These are phyloP conservation scores for Phymorhynchus buccinoides DNA, from an alignment of 1,140 invertebrate species.

Conservation along the genomic window DNA sequence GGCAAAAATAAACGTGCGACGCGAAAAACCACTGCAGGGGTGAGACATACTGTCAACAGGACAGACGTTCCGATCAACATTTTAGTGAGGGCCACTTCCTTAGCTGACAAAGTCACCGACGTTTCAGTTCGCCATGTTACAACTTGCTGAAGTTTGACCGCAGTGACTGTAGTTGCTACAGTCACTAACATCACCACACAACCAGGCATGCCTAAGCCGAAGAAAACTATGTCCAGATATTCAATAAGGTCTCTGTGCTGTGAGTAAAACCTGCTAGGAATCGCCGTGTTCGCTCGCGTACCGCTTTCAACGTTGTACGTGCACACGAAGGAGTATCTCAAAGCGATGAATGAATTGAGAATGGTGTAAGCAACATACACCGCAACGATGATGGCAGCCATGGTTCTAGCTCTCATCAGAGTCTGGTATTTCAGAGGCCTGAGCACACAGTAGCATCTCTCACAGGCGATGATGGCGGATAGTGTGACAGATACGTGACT, in stretches of 20 bases:
- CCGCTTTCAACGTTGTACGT: background rate
- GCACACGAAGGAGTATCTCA: background rate
- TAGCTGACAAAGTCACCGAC: background rate
- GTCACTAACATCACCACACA: background rate
- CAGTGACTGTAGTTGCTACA: background rate
- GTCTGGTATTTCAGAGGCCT: too few species aligned
- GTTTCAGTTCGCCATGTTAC: background rate
- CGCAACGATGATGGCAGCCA: conserved; percentile 5
- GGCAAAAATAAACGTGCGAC: background rate
- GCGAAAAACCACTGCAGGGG: background rate
- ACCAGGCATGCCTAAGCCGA: background rate
- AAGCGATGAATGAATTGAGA: background rate
- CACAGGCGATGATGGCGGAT: too few species aligned
- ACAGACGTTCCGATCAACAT: background rate
- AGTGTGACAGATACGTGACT: background rate
- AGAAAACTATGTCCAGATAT: background rate
- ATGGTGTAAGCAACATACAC: background rate
- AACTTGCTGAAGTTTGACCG: background rate
- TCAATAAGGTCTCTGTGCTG: background rate
- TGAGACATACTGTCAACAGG: background rate
- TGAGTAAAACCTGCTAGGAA: background rate
- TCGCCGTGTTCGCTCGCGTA: too few species aligned
- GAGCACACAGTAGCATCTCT: too few species aligned
- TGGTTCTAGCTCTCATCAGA: background rate
- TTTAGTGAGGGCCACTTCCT: too few species aligned